Percentiles rank a stretch among this genome's conserved stretches.
phyloP scores from a whole-genome alignment of 2,888 invertebrate species.

The Leucania comma region DNA sequence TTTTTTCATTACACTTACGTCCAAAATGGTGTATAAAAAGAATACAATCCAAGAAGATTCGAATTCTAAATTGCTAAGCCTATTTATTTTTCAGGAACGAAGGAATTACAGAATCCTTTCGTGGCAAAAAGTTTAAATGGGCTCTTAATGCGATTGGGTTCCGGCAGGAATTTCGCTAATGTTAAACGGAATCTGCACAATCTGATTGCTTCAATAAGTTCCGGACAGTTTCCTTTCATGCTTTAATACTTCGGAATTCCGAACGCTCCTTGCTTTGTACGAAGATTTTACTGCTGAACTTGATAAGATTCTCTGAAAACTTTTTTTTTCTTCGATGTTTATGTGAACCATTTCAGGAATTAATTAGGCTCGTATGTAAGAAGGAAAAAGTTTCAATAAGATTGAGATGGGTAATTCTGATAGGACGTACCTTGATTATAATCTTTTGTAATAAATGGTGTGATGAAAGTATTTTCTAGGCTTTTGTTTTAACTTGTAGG shows the following conservation, averaged over 20 bases:
- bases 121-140: conserved; percentile 86
- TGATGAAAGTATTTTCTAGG: background rate
- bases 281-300: conserved; percentile 73
- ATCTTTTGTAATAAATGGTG: conserved; percentile 8
- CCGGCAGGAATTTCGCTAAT: conserved; percentile 86
- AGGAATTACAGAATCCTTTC: conserved; percentile 84
- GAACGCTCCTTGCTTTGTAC: conserved; percentile 71
- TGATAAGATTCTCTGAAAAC: conserved; percentile 64
- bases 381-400: conserved; percentile 52
- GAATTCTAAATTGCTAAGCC: conserved; percentile 75
- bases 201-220: conserved; percentile 89
- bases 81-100: conserved; percentile 79
- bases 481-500: background rate
- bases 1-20: conserved; percentile 66
- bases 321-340: conserved; percentile 63
- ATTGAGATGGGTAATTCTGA: conserved; percentile 17
- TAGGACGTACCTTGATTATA: conserved; percentile 14
- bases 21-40: conserved; percentile 59
- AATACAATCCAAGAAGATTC: conserved; percentile 64
- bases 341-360: conserved; percentile 59
- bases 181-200: conserved; percentile 87
- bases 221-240: conserved; percentile 85
- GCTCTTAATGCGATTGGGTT: conserved; percentile 87
- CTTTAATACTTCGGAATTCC: conserved; percentile 85
- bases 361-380: conserved; percentile 58